These are phyloP conservation scores for Meghimatium bilineatum DNA, from an alignment of 2,888 invertebrate species.

Conservation along the genomic window DNA sequence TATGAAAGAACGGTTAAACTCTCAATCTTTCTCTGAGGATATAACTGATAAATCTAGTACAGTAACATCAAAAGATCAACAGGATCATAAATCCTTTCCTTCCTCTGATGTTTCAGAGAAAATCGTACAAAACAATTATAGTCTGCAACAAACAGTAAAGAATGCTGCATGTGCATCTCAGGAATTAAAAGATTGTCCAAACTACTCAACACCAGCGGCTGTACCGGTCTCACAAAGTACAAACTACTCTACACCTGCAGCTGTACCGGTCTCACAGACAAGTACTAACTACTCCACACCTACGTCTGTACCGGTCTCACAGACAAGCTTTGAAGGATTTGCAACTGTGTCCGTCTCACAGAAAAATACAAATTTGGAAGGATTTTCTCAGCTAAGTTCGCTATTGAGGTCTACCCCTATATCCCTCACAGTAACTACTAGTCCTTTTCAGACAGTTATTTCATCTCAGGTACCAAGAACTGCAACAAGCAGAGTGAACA, in stretches of 20 bases:
- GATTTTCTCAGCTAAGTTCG: constrained; percentile 21
- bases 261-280: background rate
- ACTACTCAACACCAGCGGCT: background rate
- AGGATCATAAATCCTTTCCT: background rate
- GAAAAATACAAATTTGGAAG: background rate
- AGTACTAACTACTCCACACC: background rate
- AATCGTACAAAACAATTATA: background rate
- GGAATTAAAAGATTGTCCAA: background rate
- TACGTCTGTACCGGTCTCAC: background rate
- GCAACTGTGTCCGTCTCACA: constrained; percentile 1
- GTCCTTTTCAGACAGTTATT: constrained; percentile 11
- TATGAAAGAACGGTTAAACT: constrained; percentile 10
- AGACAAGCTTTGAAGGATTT: constrained; percentile 3
- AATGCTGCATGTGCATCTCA: background rate
- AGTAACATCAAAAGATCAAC: background rate
- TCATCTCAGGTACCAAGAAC: constrained; percentile 19
- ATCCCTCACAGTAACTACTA: background rate
- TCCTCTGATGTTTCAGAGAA: background rate
- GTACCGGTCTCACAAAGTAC: no score
- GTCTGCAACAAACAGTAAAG: background rate
- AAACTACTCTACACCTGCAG: background rate
- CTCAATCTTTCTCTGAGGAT: constrained; percentile 9
- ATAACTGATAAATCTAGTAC: background rate
- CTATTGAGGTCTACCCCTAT: constrained; percentile 9
- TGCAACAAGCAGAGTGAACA: background rate